Evolutionary conservation across 2,797 vertebrate species (phyloP).

Genomic region (Sebastes hubbsi): DNA sequence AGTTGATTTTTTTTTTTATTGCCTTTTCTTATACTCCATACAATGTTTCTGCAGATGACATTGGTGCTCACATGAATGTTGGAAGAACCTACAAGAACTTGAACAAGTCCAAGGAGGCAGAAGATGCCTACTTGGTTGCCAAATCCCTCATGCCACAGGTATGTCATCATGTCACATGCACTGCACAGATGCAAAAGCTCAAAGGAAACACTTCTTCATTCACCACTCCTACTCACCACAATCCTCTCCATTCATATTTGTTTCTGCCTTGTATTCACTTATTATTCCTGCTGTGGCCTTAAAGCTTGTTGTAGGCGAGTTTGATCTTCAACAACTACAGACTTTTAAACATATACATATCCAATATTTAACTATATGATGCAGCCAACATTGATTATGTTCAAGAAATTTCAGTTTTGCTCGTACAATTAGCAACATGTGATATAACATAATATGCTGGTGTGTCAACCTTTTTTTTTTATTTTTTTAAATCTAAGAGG

Average conservation of each 20-base stretch:
- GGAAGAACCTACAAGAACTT: conserved; percentile 99
- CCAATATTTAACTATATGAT: neutral
- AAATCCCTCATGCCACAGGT: conserved; percentile 99
- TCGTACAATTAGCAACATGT: neutral
- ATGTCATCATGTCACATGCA: conserved; percentile 27
- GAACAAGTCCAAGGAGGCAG: conserved; percentile 94
- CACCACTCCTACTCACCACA: neutral
- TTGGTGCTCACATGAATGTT: conserved; percentile 99
- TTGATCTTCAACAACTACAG: neutral
- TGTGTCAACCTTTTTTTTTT: neutral
- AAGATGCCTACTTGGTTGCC: conserved; percentile 94
- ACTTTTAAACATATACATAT: neutral
- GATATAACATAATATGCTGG: neutral
- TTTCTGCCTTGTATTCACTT: neutral
- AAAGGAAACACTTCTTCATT: neutral
- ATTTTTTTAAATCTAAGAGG: neutral
- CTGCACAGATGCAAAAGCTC: neutral
- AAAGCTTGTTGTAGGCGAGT: too few species aligned
- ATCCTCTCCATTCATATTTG: neutral
- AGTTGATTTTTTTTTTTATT: neutral
- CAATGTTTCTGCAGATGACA: conserved; percentile 87
- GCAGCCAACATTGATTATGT: neutral
- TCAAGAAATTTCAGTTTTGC: neutral
- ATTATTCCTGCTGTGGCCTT: neutral
- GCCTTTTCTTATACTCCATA: neutral